Evolutionary conservation across 2,797 vertebrate species (phyloP).

Genomic region (Strix occidentalis): DNA sequence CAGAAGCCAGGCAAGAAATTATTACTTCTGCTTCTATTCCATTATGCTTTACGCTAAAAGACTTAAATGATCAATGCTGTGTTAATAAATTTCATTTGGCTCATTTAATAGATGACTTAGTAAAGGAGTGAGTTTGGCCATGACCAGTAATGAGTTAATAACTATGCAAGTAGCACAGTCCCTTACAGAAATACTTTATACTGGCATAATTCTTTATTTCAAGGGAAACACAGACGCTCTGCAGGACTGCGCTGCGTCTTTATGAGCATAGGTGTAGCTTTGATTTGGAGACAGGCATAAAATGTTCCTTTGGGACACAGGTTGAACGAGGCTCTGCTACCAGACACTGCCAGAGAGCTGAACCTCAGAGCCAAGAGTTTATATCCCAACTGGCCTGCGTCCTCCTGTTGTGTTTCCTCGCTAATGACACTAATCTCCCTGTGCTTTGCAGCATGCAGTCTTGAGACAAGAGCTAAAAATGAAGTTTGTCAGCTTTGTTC

Average conservation of each 20-base stretch:
- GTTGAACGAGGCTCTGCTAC: background rate
- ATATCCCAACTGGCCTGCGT: background rate
- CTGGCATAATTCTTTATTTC: background rate
- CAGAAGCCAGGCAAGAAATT: conserved; percentile 15
- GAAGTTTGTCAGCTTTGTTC: conserved; percentile 39
- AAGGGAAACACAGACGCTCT: background rate
- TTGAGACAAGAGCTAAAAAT: background rate
- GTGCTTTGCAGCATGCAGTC: background rate
- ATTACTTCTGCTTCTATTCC: conserved; percentile 31
- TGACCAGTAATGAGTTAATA: conserved; percentile 59
- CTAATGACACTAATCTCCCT: background rate
- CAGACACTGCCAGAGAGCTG: background rate
- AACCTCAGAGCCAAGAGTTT: background rate
- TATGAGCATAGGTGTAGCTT: background rate
- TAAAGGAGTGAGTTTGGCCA: conserved; percentile 51
- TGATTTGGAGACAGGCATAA: background rate
- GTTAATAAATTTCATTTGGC: conserved; percentile 64
- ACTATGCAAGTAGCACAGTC: conserved; percentile 52
- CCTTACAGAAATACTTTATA: conserved; percentile 10
- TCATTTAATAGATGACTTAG: conserved; percentile 66
- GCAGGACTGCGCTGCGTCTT: background rate
- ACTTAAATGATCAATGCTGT: conserved; percentile 56
- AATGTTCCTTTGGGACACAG: background rate
- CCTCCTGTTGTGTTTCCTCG: background rate
- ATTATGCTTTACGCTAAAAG: conserved; percentile 49